phyloP scores from a whole-genome alignment of 2,113 vertebrate species.

The Fregata magnificens region DNA sequence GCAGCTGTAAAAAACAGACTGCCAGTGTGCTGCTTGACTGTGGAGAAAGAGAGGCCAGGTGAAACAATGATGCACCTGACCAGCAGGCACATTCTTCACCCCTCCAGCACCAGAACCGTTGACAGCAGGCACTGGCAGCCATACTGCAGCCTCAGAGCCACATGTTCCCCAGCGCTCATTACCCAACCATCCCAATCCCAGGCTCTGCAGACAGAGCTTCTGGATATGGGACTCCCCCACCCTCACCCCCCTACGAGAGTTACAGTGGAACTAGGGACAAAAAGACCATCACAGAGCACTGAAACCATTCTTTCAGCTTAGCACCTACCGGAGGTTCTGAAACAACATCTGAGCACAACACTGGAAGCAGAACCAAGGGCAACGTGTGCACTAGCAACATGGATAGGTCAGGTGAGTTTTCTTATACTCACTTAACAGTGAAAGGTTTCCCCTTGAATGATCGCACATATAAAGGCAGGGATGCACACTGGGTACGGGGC shows the following conservation, averaged over 20 bases:
- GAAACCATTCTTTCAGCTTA: not conserved
- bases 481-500: not conserved
- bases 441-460: not conserved
- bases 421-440: not conserved
- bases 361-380: not conserved
- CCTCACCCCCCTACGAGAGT: not conserved
- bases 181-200: not conserved
- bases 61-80: not conserved
- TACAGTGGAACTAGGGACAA: not conserved
- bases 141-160: not conserved
- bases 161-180: fast-evolving
- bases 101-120: not conserved
- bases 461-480: not conserved
- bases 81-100: not conserved
- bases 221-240: not conserved
- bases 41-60: not conserved
- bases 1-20: not conserved
- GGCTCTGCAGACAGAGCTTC: not conserved
- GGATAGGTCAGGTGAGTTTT: not conserved
- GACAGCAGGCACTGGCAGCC: not conserved
- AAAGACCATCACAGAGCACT: not conserved
- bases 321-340: not conserved
- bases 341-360: not conserved
- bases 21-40: not conserved
- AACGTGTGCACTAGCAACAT: not conserved